These are phyloP conservation scores for Fukomys damarensis DNA, from an alignment of 2,113 vertebrate species.

Conservation along the genomic window DNA sequence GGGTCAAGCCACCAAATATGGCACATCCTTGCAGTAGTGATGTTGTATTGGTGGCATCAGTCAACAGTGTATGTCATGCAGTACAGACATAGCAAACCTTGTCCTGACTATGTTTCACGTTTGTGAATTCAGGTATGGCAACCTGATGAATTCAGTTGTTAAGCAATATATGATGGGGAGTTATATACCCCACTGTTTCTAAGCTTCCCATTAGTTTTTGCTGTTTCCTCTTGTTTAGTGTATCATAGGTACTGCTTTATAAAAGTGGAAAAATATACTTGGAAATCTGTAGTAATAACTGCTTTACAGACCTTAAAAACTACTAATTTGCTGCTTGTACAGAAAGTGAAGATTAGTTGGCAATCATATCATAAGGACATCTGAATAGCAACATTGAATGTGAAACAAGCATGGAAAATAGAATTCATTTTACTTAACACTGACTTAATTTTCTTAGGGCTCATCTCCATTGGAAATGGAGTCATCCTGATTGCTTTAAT, in stretches of 20 bases:
- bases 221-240: constrained; percentile 35
- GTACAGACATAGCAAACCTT: constrained; percentile 94
- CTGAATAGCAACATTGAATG: constrained; percentile 18
- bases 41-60: constrained; percentile 99
- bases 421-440: constrained; percentile 23
- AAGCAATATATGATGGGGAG: neutral
- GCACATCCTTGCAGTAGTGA: constrained; percentile 95
- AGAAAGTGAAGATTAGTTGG: constrained; percentile 42
- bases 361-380: neutral
- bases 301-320: constrained; percentile 15
- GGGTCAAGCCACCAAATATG: constrained; percentile 98
- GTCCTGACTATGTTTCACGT: constrained; percentile 84
- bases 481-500: neutral
- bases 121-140: constrained; percentile 82
- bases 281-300: constrained; percentile 39
- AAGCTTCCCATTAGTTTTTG: neutral
- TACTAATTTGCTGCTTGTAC: constrained; percentile 37
- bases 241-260: constrained; percentile 20
- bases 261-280: constrained; percentile 16
- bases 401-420: constrained; percentile 41
- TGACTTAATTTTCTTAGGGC: constrained; percentile 65
- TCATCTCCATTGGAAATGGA: constrained; percentile 33
- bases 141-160: neutral
- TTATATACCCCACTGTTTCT: constrained; percentile 22
- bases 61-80: constrained; percentile 94